phyloP scores from a whole-genome alignment of 1,140 invertebrate species.

The Brachionus manjavacas region DNA sequence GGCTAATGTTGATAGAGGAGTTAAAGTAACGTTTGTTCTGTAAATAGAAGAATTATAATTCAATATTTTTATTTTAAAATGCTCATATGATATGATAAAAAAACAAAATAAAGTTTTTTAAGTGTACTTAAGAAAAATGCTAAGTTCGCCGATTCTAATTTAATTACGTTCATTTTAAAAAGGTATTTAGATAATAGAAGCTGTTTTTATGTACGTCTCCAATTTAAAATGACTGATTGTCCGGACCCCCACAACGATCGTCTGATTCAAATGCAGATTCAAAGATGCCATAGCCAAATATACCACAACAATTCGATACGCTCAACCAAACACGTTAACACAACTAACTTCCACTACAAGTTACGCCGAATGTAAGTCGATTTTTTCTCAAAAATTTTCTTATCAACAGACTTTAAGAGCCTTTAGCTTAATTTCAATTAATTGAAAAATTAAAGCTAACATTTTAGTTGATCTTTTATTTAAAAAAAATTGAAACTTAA shows the following conservation, averaged over 20 bases:
- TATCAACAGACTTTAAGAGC: too few relatives aligned
- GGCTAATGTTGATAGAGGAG: background rate
- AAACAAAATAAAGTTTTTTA: background rate
- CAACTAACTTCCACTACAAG: slow-evolving; percentile 10
- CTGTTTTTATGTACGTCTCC: background rate
- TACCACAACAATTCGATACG: background rate
- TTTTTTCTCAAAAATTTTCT: background rate
- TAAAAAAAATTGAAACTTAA: too few relatives aligned
- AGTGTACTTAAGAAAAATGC: background rate
- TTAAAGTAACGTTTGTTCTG: background rate
- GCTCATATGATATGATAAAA: slow-evolving; percentile 19
- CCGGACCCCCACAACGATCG: background rate
- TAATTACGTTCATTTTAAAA: background rate
- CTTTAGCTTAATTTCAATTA: too few relatives aligned
- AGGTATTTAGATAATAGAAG: background rate
- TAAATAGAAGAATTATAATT: background rate
- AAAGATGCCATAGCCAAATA: background rate
- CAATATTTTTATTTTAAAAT: slow-evolving; percentile 7
- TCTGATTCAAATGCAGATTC: background rate
- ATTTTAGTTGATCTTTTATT: too few relatives aligned
- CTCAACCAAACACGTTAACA: background rate
- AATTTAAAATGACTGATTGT: background rate
- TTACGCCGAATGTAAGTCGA: background rate
- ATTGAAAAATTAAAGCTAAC: too few relatives aligned
- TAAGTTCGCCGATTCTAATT: background rate